phyloP scores from a whole-genome alignment of 2,113 vertebrate genomes.

The Mionectes macconnelli region DNA sequence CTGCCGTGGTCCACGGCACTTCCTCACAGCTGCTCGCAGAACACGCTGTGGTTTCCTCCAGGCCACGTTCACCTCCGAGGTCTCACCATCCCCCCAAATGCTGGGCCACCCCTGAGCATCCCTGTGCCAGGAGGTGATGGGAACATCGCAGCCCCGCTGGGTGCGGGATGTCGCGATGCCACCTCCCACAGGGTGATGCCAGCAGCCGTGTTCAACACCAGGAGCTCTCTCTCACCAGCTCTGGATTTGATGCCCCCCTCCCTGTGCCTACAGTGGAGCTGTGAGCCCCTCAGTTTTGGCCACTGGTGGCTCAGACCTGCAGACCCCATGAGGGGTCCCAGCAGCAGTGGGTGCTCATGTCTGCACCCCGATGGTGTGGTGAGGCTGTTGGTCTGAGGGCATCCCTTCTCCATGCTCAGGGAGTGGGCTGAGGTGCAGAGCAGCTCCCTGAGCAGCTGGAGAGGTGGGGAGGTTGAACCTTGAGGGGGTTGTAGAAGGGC shows the following conservation, averaged over 20 bases:
- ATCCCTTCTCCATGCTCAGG: neutral
- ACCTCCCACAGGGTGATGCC: neutral
- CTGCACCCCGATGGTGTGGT: rapidly evolving
- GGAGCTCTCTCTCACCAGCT: neutral
- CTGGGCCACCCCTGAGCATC: neutral
- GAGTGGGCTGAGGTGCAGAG: neutral
- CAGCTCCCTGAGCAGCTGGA: neutral
- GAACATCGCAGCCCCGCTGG: neutral
- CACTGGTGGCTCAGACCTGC: neutral
- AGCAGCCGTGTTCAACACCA: too few relatives aligned
- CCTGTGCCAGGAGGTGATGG: neutral
- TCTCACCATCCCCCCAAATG: neutral
- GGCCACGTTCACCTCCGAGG: neutral
- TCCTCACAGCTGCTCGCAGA: neutral
- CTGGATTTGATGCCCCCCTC: neutral
- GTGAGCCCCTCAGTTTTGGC: neutral
- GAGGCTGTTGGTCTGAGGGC: neutral
- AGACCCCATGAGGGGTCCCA: neutral
- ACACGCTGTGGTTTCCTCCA: neutral
- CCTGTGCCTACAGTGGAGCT: neutral
- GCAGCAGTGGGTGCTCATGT: neutral
- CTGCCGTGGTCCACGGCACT: neutral
- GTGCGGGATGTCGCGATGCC: neutral
- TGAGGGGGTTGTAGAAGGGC: neutral
- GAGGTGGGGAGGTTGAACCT: neutral